phyloP scores from a whole-genome alignment of 2,113 vertebrate genomes.

The Alethe diademata region DNA sequence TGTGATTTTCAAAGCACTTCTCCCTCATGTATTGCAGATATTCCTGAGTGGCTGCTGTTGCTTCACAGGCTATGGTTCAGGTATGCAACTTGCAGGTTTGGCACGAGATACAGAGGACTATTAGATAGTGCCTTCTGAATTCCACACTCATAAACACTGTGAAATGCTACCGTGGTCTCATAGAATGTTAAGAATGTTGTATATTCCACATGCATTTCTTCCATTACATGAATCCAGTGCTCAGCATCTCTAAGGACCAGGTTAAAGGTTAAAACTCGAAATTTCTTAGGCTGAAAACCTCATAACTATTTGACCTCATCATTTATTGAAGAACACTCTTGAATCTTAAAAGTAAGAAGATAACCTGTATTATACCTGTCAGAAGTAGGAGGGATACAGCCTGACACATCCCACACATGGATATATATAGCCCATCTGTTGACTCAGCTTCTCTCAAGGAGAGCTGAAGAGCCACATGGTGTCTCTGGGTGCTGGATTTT shows the following conservation, averaged over 20 bases:
- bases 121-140: background rate
- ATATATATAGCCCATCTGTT: background rate
- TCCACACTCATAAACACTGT: background rate
- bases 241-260: background rate
- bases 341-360: slow-evolving; percentile 12
- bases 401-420: background rate
- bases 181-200: background rate
- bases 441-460: slow-evolving; percentile 16
- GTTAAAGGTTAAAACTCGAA: background rate
- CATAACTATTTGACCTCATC: background rate
- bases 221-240: background rate
- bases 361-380: slow-evolving; percentile 12
- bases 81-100: background rate
- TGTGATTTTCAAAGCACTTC: background rate
- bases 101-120: background rate
- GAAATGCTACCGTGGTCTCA: background rate
- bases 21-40: background rate
- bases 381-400: background rate
- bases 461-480: slow-evolving; percentile 3
- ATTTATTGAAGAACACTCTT: background rate
- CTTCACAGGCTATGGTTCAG: background rate
- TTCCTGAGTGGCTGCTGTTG: background rate
- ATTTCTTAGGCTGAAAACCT: background rate
- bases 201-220: background rate
- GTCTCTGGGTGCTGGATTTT: slow-evolving; percentile 28